phyloP scores from a whole-genome alignment of 2,797 vertebrate species.

The Amazona ochrocephala region DNA sequence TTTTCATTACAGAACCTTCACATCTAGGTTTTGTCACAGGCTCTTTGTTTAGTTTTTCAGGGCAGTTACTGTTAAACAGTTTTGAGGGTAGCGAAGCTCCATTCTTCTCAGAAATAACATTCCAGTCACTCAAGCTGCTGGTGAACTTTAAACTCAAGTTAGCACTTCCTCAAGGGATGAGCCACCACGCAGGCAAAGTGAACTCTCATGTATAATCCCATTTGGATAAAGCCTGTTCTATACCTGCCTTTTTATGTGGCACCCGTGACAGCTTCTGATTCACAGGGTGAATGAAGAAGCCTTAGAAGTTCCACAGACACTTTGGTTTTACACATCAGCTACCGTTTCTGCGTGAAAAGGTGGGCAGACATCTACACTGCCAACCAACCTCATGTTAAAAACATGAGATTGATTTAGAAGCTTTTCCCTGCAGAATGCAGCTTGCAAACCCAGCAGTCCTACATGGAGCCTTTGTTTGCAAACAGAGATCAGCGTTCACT shows the following conservation, averaged over 20 bases:
- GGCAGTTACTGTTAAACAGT: not conserved
- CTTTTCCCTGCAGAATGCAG: not conserved
- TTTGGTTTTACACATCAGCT: not conserved
- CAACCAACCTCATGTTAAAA: accelerated
- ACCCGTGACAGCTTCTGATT: not conserved
- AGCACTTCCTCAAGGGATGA: not conserved
- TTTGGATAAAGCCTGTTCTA: not conserved
- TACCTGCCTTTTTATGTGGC: not conserved
- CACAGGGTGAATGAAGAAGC: not conserved
- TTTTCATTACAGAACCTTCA: not conserved
- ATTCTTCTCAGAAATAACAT: not conserved
- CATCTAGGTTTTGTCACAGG: not conserved
- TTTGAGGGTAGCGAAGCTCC: not conserved
- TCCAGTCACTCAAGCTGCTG: not conserved
- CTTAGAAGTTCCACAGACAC: not conserved
- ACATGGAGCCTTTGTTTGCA: not conserved
- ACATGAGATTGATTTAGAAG: not conserved
- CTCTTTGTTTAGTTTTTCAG: not conserved
- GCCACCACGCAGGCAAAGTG: not conserved
- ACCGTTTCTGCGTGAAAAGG: not conserved
- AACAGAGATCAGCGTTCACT: not conserved
- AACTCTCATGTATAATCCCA: accelerated
- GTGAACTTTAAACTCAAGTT: accelerated
- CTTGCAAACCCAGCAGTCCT: not conserved
- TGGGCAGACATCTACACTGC: not conserved